These are phyloP conservation scores for Sternotherus odoratus DNA, from an alignment of 2,797 vertebrate genomes.

Conservation along the genomic window DNA sequence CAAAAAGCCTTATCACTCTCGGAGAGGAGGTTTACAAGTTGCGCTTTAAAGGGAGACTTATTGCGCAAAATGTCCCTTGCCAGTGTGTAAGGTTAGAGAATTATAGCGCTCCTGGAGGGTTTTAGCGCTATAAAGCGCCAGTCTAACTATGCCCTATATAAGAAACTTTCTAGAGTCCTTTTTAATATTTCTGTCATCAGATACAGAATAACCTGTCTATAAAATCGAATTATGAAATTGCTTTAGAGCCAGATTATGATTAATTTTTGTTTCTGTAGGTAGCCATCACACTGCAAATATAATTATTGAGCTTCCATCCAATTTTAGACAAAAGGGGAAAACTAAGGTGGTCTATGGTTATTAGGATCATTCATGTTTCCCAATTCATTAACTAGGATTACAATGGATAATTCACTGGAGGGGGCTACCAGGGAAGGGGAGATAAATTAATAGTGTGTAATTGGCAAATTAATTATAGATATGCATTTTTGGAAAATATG, in stretches of 20 bases:
- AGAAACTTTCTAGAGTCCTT: not conserved
- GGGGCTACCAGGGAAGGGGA: not conserved
- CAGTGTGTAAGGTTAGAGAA: too few species aligned
- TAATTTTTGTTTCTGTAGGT: not conserved
- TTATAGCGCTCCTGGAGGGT: too few species aligned
- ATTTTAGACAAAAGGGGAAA: not conserved
- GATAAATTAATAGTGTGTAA: conserved; percentile 33
- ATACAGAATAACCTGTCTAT: not conserved
- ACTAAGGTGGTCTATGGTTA: not conserved
- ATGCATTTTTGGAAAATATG: conserved; percentile 30
- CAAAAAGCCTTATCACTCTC: too few species aligned
- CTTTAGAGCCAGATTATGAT: not conserved
- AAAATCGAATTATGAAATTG: not conserved
- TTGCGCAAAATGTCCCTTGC: too few species aligned
- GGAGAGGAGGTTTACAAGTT: too few species aligned
- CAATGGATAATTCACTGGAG: not conserved
- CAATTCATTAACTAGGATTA: conserved; percentile 29
- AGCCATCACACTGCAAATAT: not conserved
- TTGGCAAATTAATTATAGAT: conserved; percentile 40
- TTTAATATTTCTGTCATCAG: not conserved
- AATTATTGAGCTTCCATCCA: conserved; percentile 3
- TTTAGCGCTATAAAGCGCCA: too few species aligned
- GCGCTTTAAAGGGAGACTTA: too few species aligned
- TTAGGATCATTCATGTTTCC: conserved; percentile 13
- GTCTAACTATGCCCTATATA: too few species aligned